Evolutionary conservation across 2,797 vertebrate species (phyloP).

Genomic region (Macroramphosus scolopax): DNA sequence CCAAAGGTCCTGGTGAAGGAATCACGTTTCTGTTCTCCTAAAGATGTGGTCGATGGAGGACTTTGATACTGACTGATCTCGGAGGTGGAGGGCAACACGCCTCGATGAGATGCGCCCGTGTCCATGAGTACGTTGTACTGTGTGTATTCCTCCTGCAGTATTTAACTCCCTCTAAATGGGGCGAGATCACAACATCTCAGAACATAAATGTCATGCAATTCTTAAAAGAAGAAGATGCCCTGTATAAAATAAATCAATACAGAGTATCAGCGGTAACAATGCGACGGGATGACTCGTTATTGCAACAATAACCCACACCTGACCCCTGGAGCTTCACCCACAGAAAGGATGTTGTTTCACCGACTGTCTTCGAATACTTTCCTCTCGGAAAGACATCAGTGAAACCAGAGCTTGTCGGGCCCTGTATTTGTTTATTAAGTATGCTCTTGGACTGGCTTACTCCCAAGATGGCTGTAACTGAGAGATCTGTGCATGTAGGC

Average conservation of each 20-base stretch:
- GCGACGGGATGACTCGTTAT: constrained; percentile 28
- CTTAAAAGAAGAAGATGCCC: constrained; percentile 30
- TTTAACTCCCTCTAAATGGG: too few species aligned
- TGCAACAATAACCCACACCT: constrained; percentile 60
- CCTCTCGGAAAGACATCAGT: constrained; percentile 62
- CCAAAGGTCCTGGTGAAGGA: constrained; percentile 57
- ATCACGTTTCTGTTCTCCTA: constrained; percentile 69
- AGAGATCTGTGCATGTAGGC: constrained; percentile 76
- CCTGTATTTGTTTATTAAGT: constrained; percentile 78
- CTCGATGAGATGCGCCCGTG: too few species aligned
- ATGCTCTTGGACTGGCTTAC: constrained; percentile 68
- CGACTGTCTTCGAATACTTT: constrained; percentile 60
- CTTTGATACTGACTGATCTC: constrained; percentile 45
- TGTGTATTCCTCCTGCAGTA: too few species aligned
- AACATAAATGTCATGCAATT: constrained; percentile 23
- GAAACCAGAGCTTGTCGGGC: constrained; percentile 71
- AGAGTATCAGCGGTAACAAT: constrained; percentile 25
- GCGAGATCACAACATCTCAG: too few species aligned
- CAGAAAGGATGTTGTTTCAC: constrained; percentile 69
- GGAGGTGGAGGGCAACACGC: constrained; percentile 22
- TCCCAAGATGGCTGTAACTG: constrained; percentile 77
- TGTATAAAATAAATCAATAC: constrained; percentile 56
- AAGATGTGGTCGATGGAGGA: constrained; percentile 72
- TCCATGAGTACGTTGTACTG: too few species aligned
- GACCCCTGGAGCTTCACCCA: constrained; percentile 62